These are phyloP conservation scores for Pentalonia nigronervosa DNA, from an alignment of 1,140 invertebrate genomes.

Conservation along the genomic window DNA sequence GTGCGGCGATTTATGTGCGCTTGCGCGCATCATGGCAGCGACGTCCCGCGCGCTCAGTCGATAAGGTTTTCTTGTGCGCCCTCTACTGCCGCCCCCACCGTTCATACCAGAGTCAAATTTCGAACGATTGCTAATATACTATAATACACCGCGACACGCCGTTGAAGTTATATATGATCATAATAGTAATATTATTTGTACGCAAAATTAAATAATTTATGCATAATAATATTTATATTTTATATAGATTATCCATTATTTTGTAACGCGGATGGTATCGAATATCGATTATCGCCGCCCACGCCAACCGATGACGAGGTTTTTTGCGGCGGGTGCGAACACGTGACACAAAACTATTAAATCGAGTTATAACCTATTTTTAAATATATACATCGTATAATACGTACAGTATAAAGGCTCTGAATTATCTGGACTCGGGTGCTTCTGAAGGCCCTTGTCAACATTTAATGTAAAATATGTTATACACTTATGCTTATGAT, in stretches of 20 bases:
- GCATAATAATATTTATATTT: background rate
- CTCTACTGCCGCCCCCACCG: background rate
- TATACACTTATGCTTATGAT: background rate
- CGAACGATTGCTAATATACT: background rate
- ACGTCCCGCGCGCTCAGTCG: background rate
- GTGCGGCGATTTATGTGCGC: background rate
- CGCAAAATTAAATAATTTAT: background rate
- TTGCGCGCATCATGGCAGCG: background rate
- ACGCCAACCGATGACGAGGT: background rate
- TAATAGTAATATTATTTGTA: background rate
- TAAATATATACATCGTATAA: background rate
- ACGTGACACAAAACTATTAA: background rate
- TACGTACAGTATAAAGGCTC: background rate
- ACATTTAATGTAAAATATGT: background rate
- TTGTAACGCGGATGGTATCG: background rate
- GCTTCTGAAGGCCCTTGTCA: background rate
- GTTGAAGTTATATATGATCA: background rate
- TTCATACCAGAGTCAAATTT: background rate
- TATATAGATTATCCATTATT: background rate
- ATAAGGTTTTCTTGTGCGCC: slow-evolving; percentile 17
- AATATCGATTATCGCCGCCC: background rate
- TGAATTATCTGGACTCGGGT: background rate
- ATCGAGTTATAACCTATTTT: background rate
- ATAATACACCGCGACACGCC: too few species aligned
- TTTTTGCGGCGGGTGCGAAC: too few species aligned